These are phyloP conservation scores for Heteromyza rotundicornis DNA, from an alignment of 2,888 invertebrate species.

Conservation along the genomic window DNA sequence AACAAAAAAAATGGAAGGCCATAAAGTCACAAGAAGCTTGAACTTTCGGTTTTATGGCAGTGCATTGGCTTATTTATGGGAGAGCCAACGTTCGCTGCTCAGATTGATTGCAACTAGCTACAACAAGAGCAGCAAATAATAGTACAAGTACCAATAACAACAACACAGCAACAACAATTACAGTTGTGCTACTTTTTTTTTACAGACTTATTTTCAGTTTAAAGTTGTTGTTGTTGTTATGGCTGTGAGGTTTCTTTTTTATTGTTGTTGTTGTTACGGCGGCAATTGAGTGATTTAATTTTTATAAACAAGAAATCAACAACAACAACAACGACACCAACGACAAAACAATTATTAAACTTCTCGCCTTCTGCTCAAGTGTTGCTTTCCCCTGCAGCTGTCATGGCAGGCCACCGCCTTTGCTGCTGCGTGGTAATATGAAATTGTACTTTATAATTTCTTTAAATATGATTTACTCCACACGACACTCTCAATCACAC, in stretches of 20 bases:
- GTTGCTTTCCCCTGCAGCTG: not conserved
- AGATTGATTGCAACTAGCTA: too few relatives aligned
- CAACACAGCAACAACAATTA: not conserved
- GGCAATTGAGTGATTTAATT: not conserved
- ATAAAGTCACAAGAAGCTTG: not conserved
- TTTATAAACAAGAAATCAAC: not conserved
- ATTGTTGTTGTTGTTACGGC: not conserved
- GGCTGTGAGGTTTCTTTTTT: not conserved
- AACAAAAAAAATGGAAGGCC: not conserved
- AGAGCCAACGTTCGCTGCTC: too few relatives aligned
- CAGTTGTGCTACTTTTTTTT: not conserved
- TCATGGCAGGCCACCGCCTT: not conserved
- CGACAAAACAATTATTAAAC: not conserved
- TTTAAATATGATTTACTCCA: too few relatives aligned
- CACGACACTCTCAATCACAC: too few relatives aligned
- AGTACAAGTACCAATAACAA: not conserved
- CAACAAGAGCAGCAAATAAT: not conserved
- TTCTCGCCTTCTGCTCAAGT: not conserved
- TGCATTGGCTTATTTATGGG: not conserved
- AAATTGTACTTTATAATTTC: too few relatives aligned
- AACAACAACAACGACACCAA: too few relatives aligned
- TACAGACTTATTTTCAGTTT: too few relatives aligned
- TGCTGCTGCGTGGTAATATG: too few relatives aligned
- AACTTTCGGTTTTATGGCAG: not conserved
- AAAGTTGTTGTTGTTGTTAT: too few relatives aligned